Evolutionary conservation across 2,113 vertebrate species (phyloP).

Genomic region (Lota lota): DNA sequence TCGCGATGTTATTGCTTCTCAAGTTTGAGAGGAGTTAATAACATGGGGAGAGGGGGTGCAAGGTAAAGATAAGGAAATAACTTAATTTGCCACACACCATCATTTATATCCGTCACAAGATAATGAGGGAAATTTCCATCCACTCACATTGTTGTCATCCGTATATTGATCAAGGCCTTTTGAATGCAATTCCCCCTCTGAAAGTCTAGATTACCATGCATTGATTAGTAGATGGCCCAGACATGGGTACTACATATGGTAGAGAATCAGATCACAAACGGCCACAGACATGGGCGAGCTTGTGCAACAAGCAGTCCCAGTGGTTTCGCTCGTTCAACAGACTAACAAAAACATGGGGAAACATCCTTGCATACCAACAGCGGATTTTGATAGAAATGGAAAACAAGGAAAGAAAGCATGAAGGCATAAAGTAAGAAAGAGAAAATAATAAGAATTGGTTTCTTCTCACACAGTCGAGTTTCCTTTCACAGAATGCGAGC

Average conservation of each 20-base stretch:
- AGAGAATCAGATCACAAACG: too few relatives aligned
- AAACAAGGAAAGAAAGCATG: too few relatives aligned
- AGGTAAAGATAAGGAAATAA: conserved; percentile 42
- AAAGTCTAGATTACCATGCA: conserved; percentile 23
- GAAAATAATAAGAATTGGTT: conserved; percentile 13
- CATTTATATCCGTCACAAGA: conserved; percentile 49
- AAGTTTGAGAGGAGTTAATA: conserved; percentile 31
- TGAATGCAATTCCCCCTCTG: conserved; percentile 17
- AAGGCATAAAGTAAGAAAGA: background rate
- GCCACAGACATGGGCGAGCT: too few relatives aligned
- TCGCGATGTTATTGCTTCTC: conserved; percentile 24
- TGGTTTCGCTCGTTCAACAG: too few relatives aligned
- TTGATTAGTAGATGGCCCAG: background rate
- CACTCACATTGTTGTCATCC: conserved; percentile 10
- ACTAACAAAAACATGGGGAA: too few relatives aligned
- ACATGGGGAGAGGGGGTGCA: conserved; percentile 4
- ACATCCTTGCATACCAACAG: too few relatives aligned
- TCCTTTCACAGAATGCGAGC: background rate
- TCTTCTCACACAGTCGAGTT: background rate
- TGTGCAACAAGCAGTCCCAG: too few relatives aligned
- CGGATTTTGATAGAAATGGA: too few relatives aligned
- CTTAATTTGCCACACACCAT: conserved; percentile 30
- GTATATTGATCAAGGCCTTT: conserved; percentile 26
- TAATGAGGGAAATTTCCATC: conserved; percentile 35
- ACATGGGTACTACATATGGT: too few relatives aligned